Evolutionary conservation across 2,888 invertebrate species (phyloP).

Genomic region (Liodrosophila aerea): DNA sequence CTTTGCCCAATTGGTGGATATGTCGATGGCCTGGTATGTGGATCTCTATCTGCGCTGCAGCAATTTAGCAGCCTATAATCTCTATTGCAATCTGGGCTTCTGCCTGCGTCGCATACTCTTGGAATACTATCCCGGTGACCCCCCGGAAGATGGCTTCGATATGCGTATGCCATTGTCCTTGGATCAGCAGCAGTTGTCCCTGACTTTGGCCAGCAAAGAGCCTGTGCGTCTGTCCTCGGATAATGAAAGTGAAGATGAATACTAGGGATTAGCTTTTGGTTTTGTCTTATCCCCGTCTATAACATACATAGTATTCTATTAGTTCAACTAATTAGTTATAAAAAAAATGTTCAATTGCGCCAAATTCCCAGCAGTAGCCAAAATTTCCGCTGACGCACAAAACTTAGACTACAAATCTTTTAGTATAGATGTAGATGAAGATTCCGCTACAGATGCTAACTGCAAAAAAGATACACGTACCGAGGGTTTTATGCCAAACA

Average conservation of each 20-base stretch:
- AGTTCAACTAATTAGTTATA: constrained; percentile 49
- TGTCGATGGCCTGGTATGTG: constrained; percentile 38
- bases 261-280: constrained; percentile 7
- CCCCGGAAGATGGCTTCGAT: constrained; percentile 54
- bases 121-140: constrained; percentile 53
- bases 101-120: constrained; percentile 17
- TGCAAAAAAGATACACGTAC: constrained; percentile 12
- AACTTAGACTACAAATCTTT: constrained; percentile 25
- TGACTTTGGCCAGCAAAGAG: constrained; percentile 17
- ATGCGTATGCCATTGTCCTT: constrained; percentile 46
- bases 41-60: constrained; percentile 54
- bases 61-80: constrained; percentile 34
- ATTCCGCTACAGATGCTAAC: constrained; percentile 3
- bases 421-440: constrained; percentile 11
- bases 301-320: too few relatives aligned
- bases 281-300: too few relatives aligned
- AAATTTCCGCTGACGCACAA: constrained; percentile 78
- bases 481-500: constrained; percentile 53
- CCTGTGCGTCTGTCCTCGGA: constrained; percentile 29
- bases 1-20: constrained; percentile 22
- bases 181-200: constrained; percentile 8
- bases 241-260: constrained; percentile 36
- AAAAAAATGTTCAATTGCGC: constrained; percentile 51
- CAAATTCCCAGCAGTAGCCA: constrained; percentile 37
- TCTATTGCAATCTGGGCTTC: constrained; percentile 50